These are phyloP conservation scores for Xenopus borealis DNA, from an alignment of 2,113 vertebrate genomes.

Conservation along the genomic window DNA sequence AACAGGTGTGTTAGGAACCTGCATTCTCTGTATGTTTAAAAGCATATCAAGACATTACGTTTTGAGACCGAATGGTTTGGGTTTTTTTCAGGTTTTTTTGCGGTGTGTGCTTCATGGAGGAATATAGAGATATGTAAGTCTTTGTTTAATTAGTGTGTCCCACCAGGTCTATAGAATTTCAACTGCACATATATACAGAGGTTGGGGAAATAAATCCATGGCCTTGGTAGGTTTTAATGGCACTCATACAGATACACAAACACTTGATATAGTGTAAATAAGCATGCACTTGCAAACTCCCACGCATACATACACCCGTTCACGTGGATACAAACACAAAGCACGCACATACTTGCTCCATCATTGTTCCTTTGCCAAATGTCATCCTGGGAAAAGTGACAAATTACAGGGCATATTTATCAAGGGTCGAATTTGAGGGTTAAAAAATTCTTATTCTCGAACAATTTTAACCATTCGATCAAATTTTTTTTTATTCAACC, in stretches of 20 bases:
- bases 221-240: not conserved
- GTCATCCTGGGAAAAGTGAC: too few species aligned
- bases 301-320: too few species aligned
- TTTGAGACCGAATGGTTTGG: not conserved
- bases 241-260: not conserved
- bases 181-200: not conserved
- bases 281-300: too few species aligned
- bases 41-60: constrained; percentile 13
- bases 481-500: too few species aligned
- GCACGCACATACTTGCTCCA: too few species aligned
- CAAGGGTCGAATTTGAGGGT: too few species aligned
- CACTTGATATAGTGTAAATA: too few species aligned
- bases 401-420: too few species aligned
- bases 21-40: constrained; percentile 35
- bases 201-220: not conserved
- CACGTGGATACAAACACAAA: too few species aligned
- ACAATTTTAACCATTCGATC: too few species aligned
- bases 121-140: not conserved
- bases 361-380: too few species aligned
- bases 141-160: constrained; percentile 14
- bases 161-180: constrained; percentile 5
- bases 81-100: not conserved
- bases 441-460: too few species aligned
- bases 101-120: not conserved
- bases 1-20: constrained; percentile 41